phyloP scores from a whole-genome alignment of 2,888 invertebrate species.

The Eretmocerus hayati region DNA sequence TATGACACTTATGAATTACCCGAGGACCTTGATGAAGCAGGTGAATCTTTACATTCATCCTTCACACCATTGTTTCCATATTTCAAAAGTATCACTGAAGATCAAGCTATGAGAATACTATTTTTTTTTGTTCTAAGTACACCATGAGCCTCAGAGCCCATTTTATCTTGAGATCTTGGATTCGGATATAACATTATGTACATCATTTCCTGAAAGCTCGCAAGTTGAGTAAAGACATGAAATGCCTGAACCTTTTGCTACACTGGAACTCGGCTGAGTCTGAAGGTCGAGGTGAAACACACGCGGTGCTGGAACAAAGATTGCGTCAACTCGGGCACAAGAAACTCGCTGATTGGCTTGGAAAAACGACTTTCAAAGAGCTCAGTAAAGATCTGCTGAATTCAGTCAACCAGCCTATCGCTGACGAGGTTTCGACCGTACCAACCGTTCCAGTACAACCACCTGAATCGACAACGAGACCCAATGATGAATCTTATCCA shows the following conservation, averaged over 20 bases:
- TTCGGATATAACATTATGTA: background rate
- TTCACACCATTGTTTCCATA: no score
- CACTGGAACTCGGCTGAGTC: slow-evolving; percentile 52
- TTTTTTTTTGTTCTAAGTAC: no score
- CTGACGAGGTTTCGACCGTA: background rate
- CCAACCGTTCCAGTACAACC: no score
- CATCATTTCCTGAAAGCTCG: slow-evolving; percentile 45
- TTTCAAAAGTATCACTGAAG: no score
- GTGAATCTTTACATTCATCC: no score
- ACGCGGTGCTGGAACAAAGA: slow-evolving; percentile 52
- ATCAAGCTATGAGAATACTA: no score
- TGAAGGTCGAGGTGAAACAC: slow-evolving; percentile 54
- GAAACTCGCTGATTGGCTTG: slow-evolving; percentile 58
- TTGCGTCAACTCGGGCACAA: slow-evolving; percentile 54
- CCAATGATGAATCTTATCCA: no score
- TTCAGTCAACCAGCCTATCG: slow-evolving; percentile 22
- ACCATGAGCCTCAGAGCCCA: no score
- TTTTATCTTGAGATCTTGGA: no score
- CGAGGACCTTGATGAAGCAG: slow-evolving; percentile 45
- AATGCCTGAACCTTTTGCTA: slow-evolving; percentile 53
- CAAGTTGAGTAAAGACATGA: slow-evolving; percentile 49
- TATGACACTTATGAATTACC: slow-evolving; percentile 49
- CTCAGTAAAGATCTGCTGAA: slow-evolving; percentile 50
- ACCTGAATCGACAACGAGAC: no score
- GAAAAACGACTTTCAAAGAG: slow-evolving; percentile 52